Conservation (phyloP, 2,113 vertebrate species). For the Amblyornis subalaris region DNA sequence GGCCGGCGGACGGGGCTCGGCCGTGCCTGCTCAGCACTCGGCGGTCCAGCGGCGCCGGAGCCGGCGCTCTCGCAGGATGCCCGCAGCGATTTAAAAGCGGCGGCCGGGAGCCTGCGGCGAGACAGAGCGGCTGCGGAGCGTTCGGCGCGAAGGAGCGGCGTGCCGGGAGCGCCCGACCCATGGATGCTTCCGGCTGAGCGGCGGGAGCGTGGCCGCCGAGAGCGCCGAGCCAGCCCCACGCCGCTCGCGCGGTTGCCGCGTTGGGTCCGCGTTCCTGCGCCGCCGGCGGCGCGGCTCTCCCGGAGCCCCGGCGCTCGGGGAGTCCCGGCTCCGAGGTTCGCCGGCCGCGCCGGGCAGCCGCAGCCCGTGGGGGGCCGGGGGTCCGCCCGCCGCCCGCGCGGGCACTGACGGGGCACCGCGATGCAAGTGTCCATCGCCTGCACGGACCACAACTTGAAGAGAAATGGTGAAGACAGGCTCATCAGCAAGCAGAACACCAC, state of each 20-base stretch:
- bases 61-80: slow-evolving; percentile 47
- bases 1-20: not conserved
- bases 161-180: not conserved
- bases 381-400: too few species aligned
- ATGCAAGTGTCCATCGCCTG: slow-evolving; percentile 99
- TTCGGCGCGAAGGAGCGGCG: slow-evolving; percentile 4
- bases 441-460: slow-evolving; percentile 96
- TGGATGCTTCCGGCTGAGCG: slow-evolving; percentile 7
- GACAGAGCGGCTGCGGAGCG: not conserved
- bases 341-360: too few species aligned
- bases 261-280: slow-evolving; percentile 15
- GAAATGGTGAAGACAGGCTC: slow-evolving; percentile 91
- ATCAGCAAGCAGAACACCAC: slow-evolving; percentile 88
- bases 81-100: slow-evolving; percentile 46
- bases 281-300: not conserved
- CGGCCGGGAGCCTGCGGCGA: slow-evolving; percentile 7
- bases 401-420: not conserved
- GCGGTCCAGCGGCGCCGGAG: slow-evolving; percentile 40
- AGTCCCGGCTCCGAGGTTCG: not conserved
- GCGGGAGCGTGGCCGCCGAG: not conserved
- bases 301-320: not conserved
- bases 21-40: slow-evolving; percentile 11
- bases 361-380: too few species aligned
- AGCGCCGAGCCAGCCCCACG: not conserved
- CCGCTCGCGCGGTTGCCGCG: not conserved